Percentiles rank a stretch among this genome's conserved stretches.
These are phyloP conservation scores for Hylomyscus alleni DNA, from an alignment of 2,797 vertebrate species.

Conservation along the genomic window DNA sequence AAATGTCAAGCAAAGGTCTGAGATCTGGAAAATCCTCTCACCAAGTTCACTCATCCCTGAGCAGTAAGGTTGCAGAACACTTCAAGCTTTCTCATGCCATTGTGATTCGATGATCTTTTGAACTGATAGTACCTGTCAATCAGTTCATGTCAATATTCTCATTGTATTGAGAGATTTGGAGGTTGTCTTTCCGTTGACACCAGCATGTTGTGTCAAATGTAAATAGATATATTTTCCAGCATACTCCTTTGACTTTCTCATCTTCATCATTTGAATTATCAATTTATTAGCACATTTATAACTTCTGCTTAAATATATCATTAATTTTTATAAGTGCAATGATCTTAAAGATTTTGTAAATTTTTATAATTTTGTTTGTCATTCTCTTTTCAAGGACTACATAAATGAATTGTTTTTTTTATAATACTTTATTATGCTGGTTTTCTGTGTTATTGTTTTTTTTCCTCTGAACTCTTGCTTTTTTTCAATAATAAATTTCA, in stretches of 20 bases:
- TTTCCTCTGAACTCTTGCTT: not conserved
- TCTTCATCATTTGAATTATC: not conserved
- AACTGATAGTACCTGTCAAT: not conserved
- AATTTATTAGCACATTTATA: not conserved
- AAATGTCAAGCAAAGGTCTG: not conserved
- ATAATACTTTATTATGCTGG: not conserved
- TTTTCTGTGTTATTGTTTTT: conserved; percentile 25
- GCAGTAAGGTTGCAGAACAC: not conserved
- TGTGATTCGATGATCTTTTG: not conserved
- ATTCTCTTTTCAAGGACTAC: not conserved
- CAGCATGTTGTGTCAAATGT: not conserved
- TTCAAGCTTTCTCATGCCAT: not conserved
- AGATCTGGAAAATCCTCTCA: not conserved
- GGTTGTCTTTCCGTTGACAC: not conserved
- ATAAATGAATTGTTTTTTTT: conserved; percentile 43
- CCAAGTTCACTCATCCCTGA: not conserved
- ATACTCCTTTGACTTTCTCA: not conserved
- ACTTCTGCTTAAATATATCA: not conserved
- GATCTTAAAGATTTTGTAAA: not conserved
- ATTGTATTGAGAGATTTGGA: not conserved
- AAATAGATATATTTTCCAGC: conserved; percentile 20
- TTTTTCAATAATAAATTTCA: not conserved
- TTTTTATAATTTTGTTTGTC: not conserved
- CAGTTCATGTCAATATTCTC: not conserved
- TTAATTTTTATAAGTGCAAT: not conserved